A percentile compares a stretch with the other conserved stretches of the same genome.
Evolutionary conservation across 2,113 vertebrate species (phyloP).

Genomic region (Scatophagus argus): DNA sequence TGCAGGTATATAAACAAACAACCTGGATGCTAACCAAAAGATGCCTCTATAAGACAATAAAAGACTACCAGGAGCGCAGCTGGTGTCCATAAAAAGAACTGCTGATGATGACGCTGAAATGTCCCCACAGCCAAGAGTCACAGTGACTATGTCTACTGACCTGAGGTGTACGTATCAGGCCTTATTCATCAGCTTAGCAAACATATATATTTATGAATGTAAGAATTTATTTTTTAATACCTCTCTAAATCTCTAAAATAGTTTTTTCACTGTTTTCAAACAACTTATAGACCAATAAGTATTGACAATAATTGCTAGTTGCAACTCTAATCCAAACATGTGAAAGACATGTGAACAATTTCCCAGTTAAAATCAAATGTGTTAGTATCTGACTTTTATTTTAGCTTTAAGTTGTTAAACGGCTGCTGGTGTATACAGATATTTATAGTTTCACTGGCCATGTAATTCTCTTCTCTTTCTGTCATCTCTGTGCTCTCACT

Average conservation of each 20-base stretch:
- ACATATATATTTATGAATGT: no score
- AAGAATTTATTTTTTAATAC: background rate
- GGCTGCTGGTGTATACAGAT: background rate
- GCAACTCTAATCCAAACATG: background rate
- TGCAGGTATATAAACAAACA: background rate
- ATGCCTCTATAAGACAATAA: background rate
- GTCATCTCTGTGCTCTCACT: background rate
- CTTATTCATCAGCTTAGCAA: no score
- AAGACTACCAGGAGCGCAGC: background rate
- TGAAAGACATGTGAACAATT: background rate
- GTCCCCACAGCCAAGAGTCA: background rate
- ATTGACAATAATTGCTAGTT: no score
- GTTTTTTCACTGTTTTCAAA: no score
- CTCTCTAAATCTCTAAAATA: no score
- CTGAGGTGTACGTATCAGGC: no score
- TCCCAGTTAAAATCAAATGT: background rate
- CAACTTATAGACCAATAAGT: background rate
- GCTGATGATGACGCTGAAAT: background rate
- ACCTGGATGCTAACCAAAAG: background rate
- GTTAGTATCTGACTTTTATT: background rate
- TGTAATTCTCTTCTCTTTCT: background rate
- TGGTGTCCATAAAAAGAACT: background rate
- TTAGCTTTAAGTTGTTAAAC: background rate
- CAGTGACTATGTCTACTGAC: no score
- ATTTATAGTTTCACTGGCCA: background rate